phyloP scores from a whole-genome alignment of 2,888 invertebrate species.

The Hartigia nigra region DNA sequence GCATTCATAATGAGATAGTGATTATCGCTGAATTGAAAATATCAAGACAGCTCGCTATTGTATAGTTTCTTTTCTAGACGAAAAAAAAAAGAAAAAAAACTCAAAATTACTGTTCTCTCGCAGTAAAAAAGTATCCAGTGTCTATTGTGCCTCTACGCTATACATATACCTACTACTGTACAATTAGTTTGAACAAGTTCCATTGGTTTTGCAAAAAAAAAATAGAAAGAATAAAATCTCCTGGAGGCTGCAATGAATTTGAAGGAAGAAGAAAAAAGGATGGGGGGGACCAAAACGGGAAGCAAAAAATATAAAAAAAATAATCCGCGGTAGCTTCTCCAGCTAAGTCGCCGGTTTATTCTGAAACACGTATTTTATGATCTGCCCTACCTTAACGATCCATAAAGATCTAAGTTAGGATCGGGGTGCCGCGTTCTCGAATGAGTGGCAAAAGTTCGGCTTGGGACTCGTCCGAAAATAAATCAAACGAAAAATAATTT shows the following conservation, averaged over 20 bases:
- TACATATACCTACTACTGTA: neutral
- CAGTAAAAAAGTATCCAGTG: neutral
- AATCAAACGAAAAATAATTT: neutral
- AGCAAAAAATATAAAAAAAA: neutral
- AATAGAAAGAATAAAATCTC: neutral
- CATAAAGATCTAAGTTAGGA: neutral
- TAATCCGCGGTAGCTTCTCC: neutral
- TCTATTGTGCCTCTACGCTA: neutral
- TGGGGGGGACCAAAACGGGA: no score
- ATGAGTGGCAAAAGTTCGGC: neutral
- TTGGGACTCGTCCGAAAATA: neutral
- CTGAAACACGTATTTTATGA: neutral
- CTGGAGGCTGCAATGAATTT: neutral
- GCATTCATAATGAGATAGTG: neutral
- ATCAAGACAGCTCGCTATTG: neutral
- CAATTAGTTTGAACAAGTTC: neutral
- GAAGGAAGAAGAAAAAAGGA: neutral
- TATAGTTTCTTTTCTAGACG: neutral
- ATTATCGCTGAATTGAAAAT: neutral
- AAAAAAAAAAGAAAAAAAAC: neutral
- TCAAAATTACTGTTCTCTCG: neutral
- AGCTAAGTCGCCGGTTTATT: neutral
- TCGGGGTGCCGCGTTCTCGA: neutral
- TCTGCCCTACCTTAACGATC: neutral
- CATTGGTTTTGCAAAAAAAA: neutral